Evolutionary conservation across 2,888 invertebrate genomes (phyloP), one percentile per base, ranked within the genome.

Genomic region (Diaperis boleti): DNA sequence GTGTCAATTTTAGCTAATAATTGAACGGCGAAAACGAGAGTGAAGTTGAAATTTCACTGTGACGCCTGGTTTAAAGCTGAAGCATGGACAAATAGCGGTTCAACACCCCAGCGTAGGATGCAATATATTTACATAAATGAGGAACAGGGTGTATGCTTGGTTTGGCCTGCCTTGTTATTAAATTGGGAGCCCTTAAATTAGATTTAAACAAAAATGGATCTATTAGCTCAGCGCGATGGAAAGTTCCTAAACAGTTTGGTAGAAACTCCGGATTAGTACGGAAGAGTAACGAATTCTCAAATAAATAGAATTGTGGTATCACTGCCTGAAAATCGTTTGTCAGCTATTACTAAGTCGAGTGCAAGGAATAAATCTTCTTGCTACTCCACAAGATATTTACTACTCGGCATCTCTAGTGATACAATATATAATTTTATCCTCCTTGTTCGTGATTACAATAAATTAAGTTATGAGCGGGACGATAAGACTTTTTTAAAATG

Each of bases 81-180:
- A 11, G 39, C 41, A 20, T 18, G 41, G 18, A 42, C 41, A 42
- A 42, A 42, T 42, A 15, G 20, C 41, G 18, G 41, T 42, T 42
- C 10, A 42, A n/a, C 41, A 20, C 20, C 20, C 20, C 10, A n/a
- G 41, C 10, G 41, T n/a, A 20, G 17, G 20, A 17, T 42, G 18
- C 41, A 42, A 42, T 42, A 42, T 42, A 42, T 42, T 42, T 42
- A 42, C 41, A 42, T 42, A 42, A 42, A 42, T 18, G 41, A n/a
- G 41, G 20, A 42, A 42, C 20, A 1, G 41, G 41, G 41, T 42
- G 10, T 15, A 42, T 42, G 20, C 41, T 20, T 10, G 41, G 41
- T 18, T 18, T 17, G 41, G 18, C 20, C 20, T 20, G 4, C 41
- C 41, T 15, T 11, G 14, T 17, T 42, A 42, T 42, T 42, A 42